These are phyloP conservation scores for Petrocephalus sullivani DNA, from an alignment of 2,797 vertebrate genomes.

Conservation along the genomic window DNA sequence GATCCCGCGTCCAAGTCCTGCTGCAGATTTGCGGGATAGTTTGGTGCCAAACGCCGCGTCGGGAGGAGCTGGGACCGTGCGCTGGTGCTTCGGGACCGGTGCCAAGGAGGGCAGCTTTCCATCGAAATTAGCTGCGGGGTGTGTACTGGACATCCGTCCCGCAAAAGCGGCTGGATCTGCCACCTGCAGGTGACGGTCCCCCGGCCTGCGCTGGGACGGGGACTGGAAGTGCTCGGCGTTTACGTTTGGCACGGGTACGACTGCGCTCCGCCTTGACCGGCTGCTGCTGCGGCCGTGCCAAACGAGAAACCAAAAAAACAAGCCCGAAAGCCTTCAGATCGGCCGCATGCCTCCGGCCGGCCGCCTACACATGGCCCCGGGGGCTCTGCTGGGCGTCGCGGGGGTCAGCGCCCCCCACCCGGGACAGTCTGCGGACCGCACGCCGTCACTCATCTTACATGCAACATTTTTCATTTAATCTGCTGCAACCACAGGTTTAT, in stretches of 20 bases:
- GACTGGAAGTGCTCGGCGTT: background rate
- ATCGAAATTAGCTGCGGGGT: background rate
- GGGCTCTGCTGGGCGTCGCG: background rate
- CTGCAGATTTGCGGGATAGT: background rate
- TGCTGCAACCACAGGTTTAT: background rate
- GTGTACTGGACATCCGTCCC: background rate
- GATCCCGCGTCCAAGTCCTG: background rate
- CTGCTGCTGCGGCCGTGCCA: background rate
- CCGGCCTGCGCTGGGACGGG: background rate
- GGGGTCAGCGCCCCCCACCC: background rate
- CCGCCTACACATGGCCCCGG: background rate
- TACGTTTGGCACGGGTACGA: background rate
- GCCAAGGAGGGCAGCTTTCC: background rate
- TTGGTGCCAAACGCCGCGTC: background rate
- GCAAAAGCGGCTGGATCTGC: background rate
- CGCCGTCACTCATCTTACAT: background rate
- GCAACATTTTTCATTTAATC: background rate
- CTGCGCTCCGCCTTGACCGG: slow-evolving; percentile 3
- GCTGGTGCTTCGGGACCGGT: background rate
- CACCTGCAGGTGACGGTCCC: background rate
- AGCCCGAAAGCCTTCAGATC: background rate
- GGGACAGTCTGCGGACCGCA: background rate
- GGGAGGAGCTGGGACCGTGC: background rate
- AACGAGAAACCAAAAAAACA: background rate
- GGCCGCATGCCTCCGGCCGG: background rate